Evolutionary conservation across 1,140 invertebrate species (phyloP).

Genomic region (Papilio aristodemus): DNA sequence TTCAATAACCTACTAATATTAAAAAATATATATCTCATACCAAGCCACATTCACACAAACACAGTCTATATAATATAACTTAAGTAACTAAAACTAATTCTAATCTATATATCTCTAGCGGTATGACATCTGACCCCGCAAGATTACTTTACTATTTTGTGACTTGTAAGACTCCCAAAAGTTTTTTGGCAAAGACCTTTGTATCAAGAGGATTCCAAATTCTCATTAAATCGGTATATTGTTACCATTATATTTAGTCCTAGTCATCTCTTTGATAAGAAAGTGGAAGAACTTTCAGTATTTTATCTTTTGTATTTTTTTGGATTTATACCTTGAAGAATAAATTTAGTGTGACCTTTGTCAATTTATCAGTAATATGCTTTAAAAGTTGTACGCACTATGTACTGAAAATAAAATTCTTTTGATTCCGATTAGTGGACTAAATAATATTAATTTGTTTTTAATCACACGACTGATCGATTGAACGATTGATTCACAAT

Average conservation of each 20-base stretch:
- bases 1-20: no score
- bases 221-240: conserved; percentile 19
- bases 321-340: not conserved
- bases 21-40: no score
- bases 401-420: no score
- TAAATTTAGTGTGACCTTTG: no score
- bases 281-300: conserved; percentile 9
- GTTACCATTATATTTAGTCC: conserved; percentile 7
- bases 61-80: no score
- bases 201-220: not conserved
- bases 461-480: no score
- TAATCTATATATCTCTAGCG: not conserved
- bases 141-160: conserved; percentile 18
- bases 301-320: not conserved
- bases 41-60: no score
- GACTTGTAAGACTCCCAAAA: not conserved
- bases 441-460: no score
- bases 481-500: no score
- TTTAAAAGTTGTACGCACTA: no score
- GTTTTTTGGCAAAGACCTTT: conserved; percentile 19
- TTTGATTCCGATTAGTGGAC: no score
- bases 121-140: not conserved
- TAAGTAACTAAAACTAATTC: not conserved
- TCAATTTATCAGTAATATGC: no score
- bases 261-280: conserved; percentile 11